Conservation (phyloP, 2,888 invertebrate species). For the Craniophora ligustri region DNA sequence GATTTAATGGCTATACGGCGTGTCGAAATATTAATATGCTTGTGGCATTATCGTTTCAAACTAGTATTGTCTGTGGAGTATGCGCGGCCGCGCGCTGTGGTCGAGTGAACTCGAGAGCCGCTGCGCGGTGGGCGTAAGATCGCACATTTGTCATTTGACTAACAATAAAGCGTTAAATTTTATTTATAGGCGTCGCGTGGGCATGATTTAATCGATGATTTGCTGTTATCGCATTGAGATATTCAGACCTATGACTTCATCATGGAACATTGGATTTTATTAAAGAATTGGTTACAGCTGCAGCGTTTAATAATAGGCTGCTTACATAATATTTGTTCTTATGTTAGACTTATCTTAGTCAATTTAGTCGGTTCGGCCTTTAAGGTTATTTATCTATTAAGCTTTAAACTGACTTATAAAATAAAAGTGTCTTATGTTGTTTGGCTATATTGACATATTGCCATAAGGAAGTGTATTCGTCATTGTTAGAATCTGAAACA, state of each 20-base stretch:
- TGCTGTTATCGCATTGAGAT: slow-evolving; percentile 68
- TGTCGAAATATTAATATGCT: slow-evolving; percentile 83
- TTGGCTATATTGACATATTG: slow-evolving; percentile 50
- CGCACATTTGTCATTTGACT: slow-evolving; percentile 82
- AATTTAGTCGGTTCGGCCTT: not conserved
- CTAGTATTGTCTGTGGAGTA: slow-evolving; percentile 66
- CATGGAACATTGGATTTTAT: slow-evolving; percentile 38
- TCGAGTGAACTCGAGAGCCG: slow-evolving; percentile 39
- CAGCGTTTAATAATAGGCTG: slow-evolving; percentile 19
- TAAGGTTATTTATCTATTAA: not conserved
- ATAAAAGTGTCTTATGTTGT: slow-evolving; percentile 27
- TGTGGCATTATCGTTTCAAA: slow-evolving; percentile 74
- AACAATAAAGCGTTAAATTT: slow-evolving; percentile 83
- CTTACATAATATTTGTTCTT: slow-evolving; percentile 15
- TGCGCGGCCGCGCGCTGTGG: slow-evolving; percentile 52
- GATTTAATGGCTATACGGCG: slow-evolving; percentile 82
- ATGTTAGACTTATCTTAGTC: not conserved
- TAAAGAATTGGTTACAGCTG: slow-evolving; percentile 23
- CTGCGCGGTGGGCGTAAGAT: slow-evolving; percentile 72
- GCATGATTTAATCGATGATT: slow-evolving; percentile 73
- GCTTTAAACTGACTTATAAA: slow-evolving; percentile 13
- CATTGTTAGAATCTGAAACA: slow-evolving; percentile 56
- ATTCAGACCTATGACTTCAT: slow-evolving; percentile 68
- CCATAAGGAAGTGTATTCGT: too few relatives aligned
- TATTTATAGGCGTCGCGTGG: slow-evolving; percentile 81